Conservation (phyloP, 2,888 invertebrate species). For the Zygaena filipendulae region DNA sequence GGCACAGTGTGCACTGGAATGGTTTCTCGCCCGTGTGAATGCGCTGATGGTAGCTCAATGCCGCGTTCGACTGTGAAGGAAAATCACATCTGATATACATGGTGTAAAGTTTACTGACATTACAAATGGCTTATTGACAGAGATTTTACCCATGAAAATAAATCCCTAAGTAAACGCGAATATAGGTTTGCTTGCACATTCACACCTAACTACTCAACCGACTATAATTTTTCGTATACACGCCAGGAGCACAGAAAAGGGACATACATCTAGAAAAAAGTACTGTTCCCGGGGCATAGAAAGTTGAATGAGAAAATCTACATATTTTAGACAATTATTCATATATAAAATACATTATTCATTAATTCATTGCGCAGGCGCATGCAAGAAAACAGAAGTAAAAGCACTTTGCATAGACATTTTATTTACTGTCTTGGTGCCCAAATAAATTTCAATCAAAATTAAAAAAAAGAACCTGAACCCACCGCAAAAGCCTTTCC, state of each 20-base stretch:
- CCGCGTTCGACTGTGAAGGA: conserved; percentile 44
- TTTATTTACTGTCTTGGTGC: conserved; percentile 1
- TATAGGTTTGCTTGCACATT: neutral
- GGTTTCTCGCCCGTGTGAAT: conserved; percentile 46
- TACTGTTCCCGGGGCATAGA: too few relatives aligned
- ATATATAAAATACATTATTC: neutral
- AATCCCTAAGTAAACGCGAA: neutral
- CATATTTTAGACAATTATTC: too few relatives aligned
- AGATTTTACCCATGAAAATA: neutral
- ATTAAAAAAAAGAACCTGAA: too few relatives aligned
- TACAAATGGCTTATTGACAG: too few relatives aligned
- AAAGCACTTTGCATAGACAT: conserved; percentile 2
- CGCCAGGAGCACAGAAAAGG: too few relatives aligned
- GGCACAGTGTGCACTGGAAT: conserved; percentile 32
- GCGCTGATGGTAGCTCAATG: conserved; percentile 38
- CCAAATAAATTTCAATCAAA: neutral
- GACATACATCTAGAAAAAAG: too few relatives aligned
- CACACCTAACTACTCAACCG: too few relatives aligned
- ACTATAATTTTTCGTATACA: too few relatives aligned
- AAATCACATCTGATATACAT: neutral
- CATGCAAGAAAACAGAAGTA: too few relatives aligned
- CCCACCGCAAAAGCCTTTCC: conserved; percentile 40
- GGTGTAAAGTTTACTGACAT: too few relatives aligned
- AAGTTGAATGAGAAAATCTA: too few relatives aligned
- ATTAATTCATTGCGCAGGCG: neutral